These are phyloP conservation scores for Chouioia cunea DNA, from an alignment of 2,888 invertebrate species.

Conservation along the genomic window DNA sequence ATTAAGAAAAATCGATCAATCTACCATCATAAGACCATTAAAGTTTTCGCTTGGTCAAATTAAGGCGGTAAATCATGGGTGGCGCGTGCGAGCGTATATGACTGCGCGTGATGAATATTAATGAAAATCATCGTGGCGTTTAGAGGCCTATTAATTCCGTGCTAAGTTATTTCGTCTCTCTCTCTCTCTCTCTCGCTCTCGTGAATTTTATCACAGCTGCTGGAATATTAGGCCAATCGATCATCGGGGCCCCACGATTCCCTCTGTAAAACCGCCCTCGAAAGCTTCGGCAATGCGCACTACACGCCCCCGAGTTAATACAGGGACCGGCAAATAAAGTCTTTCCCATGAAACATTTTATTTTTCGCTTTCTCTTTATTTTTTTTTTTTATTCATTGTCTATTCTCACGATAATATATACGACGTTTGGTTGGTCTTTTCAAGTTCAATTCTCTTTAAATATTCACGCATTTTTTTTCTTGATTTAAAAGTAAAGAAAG, in stretches of 20 bases:
- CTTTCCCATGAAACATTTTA: too few relatives aligned
- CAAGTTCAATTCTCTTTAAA: too few relatives aligned
- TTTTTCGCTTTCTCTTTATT: too few relatives aligned
- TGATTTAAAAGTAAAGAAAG: too few relatives aligned
- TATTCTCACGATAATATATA: too few relatives aligned
- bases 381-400: too few relatives aligned
- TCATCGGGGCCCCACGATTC: conserved; percentile 53
- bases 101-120: conserved; percentile 62
- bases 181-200: conserved; percentile 44
- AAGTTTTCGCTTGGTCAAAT: conserved; percentile 42
- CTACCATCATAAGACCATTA: conserved; percentile 29
- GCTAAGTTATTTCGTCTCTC: conserved; percentile 63
- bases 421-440: too few relatives aligned
- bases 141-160: conserved; percentile 66
- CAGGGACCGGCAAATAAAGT: too few relatives aligned
- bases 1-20: conserved; percentile 44
- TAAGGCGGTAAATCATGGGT: conserved; percentile 46
- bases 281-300: too few relatives aligned
- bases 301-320: conserved; percentile 42
- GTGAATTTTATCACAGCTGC: conserved; percentile 58
- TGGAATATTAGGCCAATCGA: conserved; percentile 66
- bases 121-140: conserved; percentile 66
- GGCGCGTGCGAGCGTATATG: conserved; percentile 12
- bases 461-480: too few relatives aligned
- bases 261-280: too few relatives aligned